Base-by-base conservation (phyloP, 2,888 invertebrate genomes). In the Macaria notata region DNA sequence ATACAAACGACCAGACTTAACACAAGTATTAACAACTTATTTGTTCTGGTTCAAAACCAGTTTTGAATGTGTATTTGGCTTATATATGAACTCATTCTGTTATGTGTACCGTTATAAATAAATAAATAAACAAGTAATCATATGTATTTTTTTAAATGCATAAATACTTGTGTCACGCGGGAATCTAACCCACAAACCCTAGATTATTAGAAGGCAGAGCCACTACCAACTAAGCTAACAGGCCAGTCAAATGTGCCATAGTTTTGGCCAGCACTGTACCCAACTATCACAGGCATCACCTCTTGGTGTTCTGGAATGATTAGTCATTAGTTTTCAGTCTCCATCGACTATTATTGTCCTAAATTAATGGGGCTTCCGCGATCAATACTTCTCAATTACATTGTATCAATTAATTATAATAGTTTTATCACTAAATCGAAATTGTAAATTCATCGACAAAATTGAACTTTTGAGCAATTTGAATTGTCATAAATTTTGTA, bases 221-320 rank as follows among this genome's bases (percentile, higher is more conserved):
- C n/a, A n/a, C n/a, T n/a, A n/a, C n/a, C n/a, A n/a, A n/a, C n/a
- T n/a, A n/a, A n/a, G n/a, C n/a, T n/a, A n/a, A n/a, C n/a, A n/a
- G n/a, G n/a, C n/a, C n/a, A n/a, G n/a, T n/a, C 19, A 19, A 19
- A 19, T 19, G 63, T 65, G 67, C 61, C 48, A 68, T 64, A 69
- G n/a, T 68, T 60, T 61, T 64, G 63, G 69, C 66, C 63, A 54
- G 31, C 36, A 48, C 63, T 77, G 75, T 75, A 77, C 74, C 77
- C 70, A 62, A 70, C 68, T 83, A 84, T 83, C 83, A 83, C 83
- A 83, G 81, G 73, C 70, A 64, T 68, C 67, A 72, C 71, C 72
- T 70, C 66, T 67, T 68, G 68, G 67, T 63, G 63, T 62, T 63
- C 67, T 73, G 76, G 76, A 77, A 76, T 76, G 78, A 72, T 76